These are phyloP conservation scores for Atrichornis clamosus DNA, from an alignment of 2,113 vertebrate genomes.

Conservation along the genomic window DNA sequence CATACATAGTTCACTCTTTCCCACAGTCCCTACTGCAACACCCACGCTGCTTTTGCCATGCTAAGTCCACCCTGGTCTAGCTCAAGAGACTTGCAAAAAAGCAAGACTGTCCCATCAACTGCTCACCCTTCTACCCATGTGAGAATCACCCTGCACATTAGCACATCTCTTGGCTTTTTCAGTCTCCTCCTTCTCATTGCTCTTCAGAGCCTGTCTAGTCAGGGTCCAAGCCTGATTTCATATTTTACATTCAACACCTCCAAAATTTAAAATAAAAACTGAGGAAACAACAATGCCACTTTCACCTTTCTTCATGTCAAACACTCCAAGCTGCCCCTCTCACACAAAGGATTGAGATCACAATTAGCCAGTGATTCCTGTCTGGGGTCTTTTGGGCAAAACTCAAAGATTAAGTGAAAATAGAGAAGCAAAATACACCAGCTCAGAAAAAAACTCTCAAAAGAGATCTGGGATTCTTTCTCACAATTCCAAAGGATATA, in stretches of 20 bases:
- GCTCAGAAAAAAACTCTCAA: neutral
- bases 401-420: neutral
- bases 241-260: neutral
- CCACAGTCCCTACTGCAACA: neutral
- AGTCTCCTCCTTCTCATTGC: neutral
- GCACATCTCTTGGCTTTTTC: neutral
- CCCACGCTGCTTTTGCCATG: neutral
- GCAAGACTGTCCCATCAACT: neutral
- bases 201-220: neutral
- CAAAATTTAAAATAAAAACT: neutral
- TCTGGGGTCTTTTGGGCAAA: neutral
- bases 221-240: neutral
- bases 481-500: neutral
- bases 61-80: neutral
- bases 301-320: neutral
- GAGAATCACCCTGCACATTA: neutral
- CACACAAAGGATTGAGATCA: neutral
- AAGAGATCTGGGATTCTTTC: neutral
- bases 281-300: neutral
- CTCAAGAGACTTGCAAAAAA: neutral
- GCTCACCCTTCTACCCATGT: neutral
- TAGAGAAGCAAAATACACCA: neutral
- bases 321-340: neutral
- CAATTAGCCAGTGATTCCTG: neutral
- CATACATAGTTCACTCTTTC: neutral